Evolutionary conservation across 2,797 vertebrate genomes (phyloP), one percentile per base, ranked within the genome.

Genomic region (Natrix natrix): DNA sequence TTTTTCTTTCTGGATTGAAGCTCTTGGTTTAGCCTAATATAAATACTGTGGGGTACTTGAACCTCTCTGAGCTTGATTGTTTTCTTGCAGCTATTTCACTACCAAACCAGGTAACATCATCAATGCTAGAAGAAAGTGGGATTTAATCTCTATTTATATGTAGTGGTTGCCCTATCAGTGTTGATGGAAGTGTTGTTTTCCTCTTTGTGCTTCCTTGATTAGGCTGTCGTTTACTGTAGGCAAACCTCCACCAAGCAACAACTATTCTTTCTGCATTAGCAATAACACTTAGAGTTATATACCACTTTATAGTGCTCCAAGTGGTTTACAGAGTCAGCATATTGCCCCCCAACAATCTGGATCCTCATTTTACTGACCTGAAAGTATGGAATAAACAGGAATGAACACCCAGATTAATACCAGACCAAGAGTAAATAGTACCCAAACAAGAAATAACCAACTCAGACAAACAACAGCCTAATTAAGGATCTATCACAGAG

Each of bases 1-100:
- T 90, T 57, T 26, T 87, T 87, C 94, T 91, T 91, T 60, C 56
- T 89, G 6, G 20, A 37, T 94, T 94, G 88, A 95, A 90, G 55
- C 66, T 0, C 0, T 56, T 90, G 60, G 52, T 66, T 69, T 60
- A 91, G 32, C 20, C 48, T 88, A 17, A 90, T 94, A 5, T 55
- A 61, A 66, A n/a, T 66, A 66, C 28, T 66, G 61, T n/a, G 12
- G 14, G 1, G 66, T 74, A 17, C n/a, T 37, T 32, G 16, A n/a
- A 74, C 14, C n/a, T 37, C n/a, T 74, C n/a, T 74, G 32, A 74
- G n/a, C 66, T 37, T 37, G 66, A 37, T 74, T 37, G 66, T 74
- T 74, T 74, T 74, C n/a, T 74, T 74, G 66, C n/a, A 74, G n/a
- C 8, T 74, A 74, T 74, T 74, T 74, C 66, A 74, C 16, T 8